phyloP scores from a whole-genome alignment of 1,140 invertebrate genomes.

The Protaetia brevitarsis region DNA sequence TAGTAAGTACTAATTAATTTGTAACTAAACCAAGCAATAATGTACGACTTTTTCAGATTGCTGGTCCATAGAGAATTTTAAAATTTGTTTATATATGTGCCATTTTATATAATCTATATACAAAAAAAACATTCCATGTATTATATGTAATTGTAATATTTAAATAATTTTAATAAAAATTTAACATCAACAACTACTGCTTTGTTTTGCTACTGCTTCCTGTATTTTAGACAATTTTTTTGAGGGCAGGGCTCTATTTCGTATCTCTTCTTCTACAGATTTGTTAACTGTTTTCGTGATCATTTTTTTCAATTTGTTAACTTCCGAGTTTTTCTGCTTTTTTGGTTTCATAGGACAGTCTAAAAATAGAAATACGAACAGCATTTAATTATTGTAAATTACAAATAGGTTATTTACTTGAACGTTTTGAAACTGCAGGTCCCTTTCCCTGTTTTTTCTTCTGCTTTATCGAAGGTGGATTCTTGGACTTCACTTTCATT shows the following conservation, averaged over 20 bases:
- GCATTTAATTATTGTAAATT: background rate
- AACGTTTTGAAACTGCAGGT: slow-evolving; percentile 50
- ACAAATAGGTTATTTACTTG: slow-evolving; percentile 48
- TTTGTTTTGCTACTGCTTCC: slow-evolving; percentile 48
- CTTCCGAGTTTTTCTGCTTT: slow-evolving; percentile 57
- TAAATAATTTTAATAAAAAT: slow-evolving; percentile 14
- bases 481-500: slow-evolving; percentile 58
- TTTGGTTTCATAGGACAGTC: slow-evolving; percentile 62
- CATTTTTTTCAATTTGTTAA: slow-evolving; percentile 59
- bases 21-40: background rate
- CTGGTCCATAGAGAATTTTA: slow-evolving; percentile 38
- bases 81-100: slow-evolving; percentile 15
- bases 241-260: slow-evolving; percentile 53
- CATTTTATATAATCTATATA: slow-evolving; percentile 1
- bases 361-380: slow-evolving; percentile 41
- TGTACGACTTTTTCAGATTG: slow-evolving; percentile 40
- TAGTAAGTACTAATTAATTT: slow-evolving; percentile 59
- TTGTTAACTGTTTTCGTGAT: slow-evolving; percentile 63
- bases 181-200: background rate
- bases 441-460: slow-evolving; percentile 53
- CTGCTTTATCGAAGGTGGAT: slow-evolving; percentile 50
- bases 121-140: slow-evolving; percentile 12
- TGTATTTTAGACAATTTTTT: slow-evolving; percentile 54
- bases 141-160: slow-evolving; percentile 13
- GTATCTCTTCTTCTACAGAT: slow-evolving; percentile 59